phyloP scores from a whole-genome alignment of 2,113 vertebrate species.

The Montifringilla adamsi region DNA sequence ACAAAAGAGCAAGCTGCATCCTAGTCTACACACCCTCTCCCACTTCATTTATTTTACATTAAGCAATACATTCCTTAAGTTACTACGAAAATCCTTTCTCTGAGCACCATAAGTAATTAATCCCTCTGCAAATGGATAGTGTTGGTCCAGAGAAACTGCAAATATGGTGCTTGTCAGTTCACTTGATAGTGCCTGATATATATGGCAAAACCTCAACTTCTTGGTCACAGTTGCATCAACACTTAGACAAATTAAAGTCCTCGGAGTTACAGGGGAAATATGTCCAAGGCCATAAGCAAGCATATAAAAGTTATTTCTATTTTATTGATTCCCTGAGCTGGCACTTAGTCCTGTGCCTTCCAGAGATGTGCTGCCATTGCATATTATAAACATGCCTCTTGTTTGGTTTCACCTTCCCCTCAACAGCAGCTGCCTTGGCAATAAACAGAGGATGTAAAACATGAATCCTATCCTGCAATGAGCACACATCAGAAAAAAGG shows the following conservation, averaged over 20 bases:
- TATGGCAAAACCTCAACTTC: not conserved
- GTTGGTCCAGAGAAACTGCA: not conserved
- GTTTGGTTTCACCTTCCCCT: not conserved
- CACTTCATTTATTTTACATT: conserved; percentile 6
- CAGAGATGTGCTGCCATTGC: not conserved
- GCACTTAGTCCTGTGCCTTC: not conserved
- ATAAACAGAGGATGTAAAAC: not conserved
- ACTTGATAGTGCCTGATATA: not conserved
- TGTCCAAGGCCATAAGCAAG: not conserved
- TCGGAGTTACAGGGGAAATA: not conserved
- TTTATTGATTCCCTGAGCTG: not conserved
- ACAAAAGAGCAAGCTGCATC: not conserved
- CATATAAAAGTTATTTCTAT: not conserved
- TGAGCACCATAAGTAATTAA: conserved; percentile 24
- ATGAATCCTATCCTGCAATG: not conserved
- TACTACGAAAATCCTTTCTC: not conserved
- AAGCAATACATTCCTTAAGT: conserved; percentile 21
- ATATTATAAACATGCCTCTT: not conserved
- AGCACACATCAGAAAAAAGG: not conserved
- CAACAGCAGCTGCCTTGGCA: not conserved
- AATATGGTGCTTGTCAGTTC: not conserved
- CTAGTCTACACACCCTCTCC: not conserved
- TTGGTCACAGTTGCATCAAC: not conserved
- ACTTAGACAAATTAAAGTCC: not conserved
- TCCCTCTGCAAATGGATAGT: not conserved